Evolutionary conservation across 2,113 vertebrate genomes (phyloP).

Genomic region (Varanus komodoensis): DNA sequence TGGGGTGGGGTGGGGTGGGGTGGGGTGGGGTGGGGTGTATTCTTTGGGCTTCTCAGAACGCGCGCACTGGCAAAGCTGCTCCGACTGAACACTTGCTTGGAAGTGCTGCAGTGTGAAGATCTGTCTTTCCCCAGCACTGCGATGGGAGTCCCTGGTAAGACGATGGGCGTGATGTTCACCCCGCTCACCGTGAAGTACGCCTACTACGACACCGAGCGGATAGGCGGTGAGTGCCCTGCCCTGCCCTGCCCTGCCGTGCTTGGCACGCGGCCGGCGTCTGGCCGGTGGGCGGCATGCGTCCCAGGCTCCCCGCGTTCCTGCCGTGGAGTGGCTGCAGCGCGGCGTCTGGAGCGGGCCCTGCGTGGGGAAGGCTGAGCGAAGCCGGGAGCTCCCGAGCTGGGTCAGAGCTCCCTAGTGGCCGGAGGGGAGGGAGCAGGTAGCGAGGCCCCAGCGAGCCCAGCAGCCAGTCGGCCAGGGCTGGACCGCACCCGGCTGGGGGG

Average conservation of each 20-base stretch:
- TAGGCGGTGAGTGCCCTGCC: conserved; percentile 85
- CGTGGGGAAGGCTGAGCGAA: no score
- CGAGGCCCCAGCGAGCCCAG: no score
- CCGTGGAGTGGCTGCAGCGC: no score
- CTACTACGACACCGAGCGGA: conserved; percentile 96
- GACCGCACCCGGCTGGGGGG: no score
- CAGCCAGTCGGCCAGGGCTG: no score
- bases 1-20: no score
- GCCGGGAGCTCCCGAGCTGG: no score
- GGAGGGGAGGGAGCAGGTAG: no score
- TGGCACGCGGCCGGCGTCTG: not conserved
- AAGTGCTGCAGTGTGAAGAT: not conserved
- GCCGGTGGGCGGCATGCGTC: no score
- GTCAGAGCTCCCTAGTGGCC: no score
- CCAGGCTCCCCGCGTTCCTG: not conserved
- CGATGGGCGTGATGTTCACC: conserved; percentile 98
- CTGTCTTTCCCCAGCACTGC: conserved; percentile 83
- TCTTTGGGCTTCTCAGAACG: not conserved
- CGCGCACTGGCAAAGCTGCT: not conserved
- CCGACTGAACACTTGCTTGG: not conserved
- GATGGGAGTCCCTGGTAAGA: conserved; percentile 96
- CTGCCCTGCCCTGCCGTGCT: conserved; percentile 18
- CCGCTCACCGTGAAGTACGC: conserved; percentile 93
- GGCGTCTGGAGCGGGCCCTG: no score
- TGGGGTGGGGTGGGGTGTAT: no score